Percentiles rank a stretch among this genome's conserved stretches.
Conservation (phyloP, 35 echinoderm and acorn worm genomes). For the Ophiothrix spiculata region DNA sequence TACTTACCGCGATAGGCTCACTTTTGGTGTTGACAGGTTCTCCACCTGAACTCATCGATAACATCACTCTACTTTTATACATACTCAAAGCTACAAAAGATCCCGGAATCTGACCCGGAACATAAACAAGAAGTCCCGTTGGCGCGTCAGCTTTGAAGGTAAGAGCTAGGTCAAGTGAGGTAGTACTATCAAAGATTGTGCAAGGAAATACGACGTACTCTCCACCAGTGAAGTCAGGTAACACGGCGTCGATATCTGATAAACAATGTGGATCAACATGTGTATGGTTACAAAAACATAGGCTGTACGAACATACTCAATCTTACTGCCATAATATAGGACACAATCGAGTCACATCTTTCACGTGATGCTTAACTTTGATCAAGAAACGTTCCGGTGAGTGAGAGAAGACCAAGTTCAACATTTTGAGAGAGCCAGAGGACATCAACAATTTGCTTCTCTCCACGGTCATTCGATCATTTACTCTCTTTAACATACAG, state of each 20-base stretch:
- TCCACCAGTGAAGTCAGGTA: constrained; percentile 33
- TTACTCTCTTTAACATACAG: too few relatives aligned
- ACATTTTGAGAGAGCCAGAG: too few relatives aligned
- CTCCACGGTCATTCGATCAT: too few relatives aligned
- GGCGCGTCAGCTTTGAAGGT: background rate
- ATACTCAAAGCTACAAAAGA: constrained; percentile 43
- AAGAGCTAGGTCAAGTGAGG: constrained; percentile 14
- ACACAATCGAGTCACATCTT: too few relatives aligned
- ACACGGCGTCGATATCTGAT: constrained; percentile 38
- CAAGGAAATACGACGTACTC: constrained; percentile 33
- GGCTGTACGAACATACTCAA: too few relatives aligned
- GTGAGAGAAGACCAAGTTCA: too few relatives aligned
- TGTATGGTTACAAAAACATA: too few relatives aligned
- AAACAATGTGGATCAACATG: too few relatives aligned
- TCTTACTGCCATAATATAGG: too few relatives aligned
- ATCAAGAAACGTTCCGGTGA: too few relatives aligned
- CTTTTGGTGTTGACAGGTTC: constrained; percentile 22
- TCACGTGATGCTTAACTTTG: too few relatives aligned
- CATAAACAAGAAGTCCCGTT: constrained; percentile 28
- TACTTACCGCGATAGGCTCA: constrained; percentile 32
- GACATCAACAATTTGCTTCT: too few relatives aligned
- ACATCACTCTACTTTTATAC: background rate
- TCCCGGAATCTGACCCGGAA: constrained; percentile 21
- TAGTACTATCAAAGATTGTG: background rate
- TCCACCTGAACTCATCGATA: constrained; percentile 4